Conservation (phyloP, 2,797 vertebrate species). For the Enteromius viviparus region DNA sequence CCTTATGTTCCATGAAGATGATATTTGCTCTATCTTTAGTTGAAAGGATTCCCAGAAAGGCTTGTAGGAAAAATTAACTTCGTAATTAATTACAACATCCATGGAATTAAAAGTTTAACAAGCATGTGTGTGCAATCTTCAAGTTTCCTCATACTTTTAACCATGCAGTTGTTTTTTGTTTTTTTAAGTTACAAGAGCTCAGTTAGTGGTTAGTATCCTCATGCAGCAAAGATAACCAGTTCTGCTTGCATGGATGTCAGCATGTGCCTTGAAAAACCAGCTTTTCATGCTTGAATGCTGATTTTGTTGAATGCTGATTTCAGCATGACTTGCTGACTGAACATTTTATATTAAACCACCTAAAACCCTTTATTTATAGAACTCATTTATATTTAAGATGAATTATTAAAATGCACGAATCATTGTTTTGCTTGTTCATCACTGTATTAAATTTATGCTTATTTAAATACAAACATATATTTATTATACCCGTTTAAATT, state of each 20-base stretch:
- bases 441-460: neutral
- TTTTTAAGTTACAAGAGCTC: neutral
- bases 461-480: neutral
- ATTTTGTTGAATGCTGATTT: too few relatives aligned
- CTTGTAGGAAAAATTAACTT: neutral
- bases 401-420: neutral
- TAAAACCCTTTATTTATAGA: too few relatives aligned
- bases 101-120: neutral
- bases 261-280: neutral
- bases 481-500: neutral
- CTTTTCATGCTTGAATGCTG: neutral
- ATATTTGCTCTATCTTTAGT: neutral
- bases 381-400: neutral
- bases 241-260: neutral
- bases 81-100: neutral
- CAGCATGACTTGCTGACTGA: too few relatives aligned
- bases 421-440: neutral
- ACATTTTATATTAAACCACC: too few relatives aligned
- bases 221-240: neutral
- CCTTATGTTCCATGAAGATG: neutral
- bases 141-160: neutral
- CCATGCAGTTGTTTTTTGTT: neutral
- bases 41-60: neutral
- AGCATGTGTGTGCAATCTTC: neutral
- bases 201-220: conserved; percentile 23